Evolutionary conservation across 2,888 invertebrate species (phyloP).

Genomic region (Nymphalis c-album): DNA sequence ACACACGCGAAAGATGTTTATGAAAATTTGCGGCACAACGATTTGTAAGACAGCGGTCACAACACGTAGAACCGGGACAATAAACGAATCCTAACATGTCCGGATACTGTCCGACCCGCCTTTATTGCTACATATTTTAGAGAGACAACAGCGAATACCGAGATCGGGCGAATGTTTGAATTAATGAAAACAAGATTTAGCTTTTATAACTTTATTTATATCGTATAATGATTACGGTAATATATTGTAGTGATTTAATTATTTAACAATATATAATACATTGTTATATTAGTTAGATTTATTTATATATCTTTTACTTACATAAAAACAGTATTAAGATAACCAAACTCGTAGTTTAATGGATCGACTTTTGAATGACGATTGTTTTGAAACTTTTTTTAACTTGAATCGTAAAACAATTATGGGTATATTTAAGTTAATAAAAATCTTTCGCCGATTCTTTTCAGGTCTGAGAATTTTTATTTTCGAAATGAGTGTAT

Average conservation of each 20-base stretch:
- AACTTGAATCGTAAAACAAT: no score
- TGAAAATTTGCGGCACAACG: slow-evolving; percentile 58
- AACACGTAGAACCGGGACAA: slow-evolving; percentile 64
- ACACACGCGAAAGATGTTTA: slow-evolving; percentile 57
- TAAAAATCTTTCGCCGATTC: no score
- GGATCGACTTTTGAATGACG: no score
- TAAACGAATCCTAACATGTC: slow-evolving; percentile 72
- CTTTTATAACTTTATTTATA: slow-evolving; percentile 25
- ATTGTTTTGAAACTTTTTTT: no score
- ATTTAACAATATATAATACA: background rate
- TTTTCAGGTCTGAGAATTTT: no score
- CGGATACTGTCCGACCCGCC: slow-evolving; percentile 64
- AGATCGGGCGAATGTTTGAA: slow-evolving; percentile 20
- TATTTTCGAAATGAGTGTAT: no score
- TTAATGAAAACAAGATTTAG: slow-evolving; percentile 23
- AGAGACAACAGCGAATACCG: slow-evolving; percentile 44
- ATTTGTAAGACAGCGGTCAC: slow-evolving; percentile 57
- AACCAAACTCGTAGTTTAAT: no score
- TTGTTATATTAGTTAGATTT: background rate
- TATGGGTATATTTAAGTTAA: no score
- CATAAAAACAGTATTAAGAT: no score
- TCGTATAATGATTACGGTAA: slow-evolving; percentile 20
- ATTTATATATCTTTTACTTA: no score
- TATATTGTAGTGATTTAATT: background rate
- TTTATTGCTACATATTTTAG: slow-evolving; percentile 76